Evolutionary conservation across 1,140 invertebrate species (phyloP).

Genomic region (Drosophila paulistorum): DNA sequence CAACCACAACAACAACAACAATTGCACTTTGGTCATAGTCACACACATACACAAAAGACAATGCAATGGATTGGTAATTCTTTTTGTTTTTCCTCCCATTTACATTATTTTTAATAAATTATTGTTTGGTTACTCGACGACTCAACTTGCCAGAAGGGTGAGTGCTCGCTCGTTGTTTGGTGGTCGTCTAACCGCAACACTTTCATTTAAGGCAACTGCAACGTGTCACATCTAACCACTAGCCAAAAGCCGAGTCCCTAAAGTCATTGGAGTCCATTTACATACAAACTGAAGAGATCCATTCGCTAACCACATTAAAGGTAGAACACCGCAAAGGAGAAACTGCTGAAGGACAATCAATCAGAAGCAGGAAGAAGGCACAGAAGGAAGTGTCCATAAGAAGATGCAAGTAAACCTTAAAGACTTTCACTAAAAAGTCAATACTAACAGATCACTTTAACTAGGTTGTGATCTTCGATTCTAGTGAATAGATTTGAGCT

Average conservation of each 20-base stretch:
- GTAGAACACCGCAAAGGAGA: neutral
- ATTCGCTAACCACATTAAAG: neutral
- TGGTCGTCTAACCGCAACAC: constrained; percentile 49
- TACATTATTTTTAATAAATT: constrained; percentile 36
- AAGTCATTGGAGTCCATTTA: constrained; percentile 20
- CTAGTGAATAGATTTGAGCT: no score
- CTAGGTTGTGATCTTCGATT: no score
- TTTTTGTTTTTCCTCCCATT: constrained; percentile 1
- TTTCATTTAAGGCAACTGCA: constrained; percentile 38
- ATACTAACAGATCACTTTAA: no score
- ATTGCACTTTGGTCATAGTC: constrained; percentile 44
- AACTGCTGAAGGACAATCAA: neutral
- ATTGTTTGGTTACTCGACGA: constrained; percentile 12
- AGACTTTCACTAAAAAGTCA: no score
- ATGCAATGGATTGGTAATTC: constrained; percentile 70
- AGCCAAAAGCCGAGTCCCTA: constrained; percentile 30
- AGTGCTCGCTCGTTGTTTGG: constrained; percentile 16
- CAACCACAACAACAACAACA: constrained; percentile 34
- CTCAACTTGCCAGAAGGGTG: constrained; percentile 35
- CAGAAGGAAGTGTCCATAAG: no score
- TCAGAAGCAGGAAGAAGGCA: neutral
- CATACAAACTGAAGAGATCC: neutral
- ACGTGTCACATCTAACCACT: constrained; percentile 47
- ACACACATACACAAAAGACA: constrained; percentile 40
- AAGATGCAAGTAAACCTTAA: no score